phyloP scores from a whole-genome alignment of 2,888 invertebrate species.

The Masnerella sp. region DNA sequence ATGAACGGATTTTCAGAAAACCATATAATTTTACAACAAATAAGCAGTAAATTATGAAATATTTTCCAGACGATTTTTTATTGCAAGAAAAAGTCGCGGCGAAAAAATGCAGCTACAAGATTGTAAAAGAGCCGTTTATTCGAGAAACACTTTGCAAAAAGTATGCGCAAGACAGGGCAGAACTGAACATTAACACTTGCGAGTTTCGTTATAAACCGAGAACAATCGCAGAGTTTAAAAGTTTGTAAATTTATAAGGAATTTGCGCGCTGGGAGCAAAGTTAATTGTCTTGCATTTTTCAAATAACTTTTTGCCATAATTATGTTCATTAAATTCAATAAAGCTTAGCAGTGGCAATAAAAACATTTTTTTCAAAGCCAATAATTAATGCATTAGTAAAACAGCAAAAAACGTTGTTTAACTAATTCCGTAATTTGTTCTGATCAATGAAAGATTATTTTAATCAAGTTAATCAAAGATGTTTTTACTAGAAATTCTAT shows the following conservation, averaged over 20 bases:
- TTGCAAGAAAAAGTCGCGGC: too few species aligned
- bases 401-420: too few species aligned
- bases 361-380: too few species aligned
- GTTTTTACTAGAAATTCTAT: too few species aligned
- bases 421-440: too few species aligned
- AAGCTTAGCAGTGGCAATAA: too few species aligned
- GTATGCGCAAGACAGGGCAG: constrained; percentile 1
- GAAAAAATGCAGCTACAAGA: neutral
- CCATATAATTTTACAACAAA: neutral
- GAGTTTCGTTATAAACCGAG: neutral
- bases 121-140: constrained; percentile 6
- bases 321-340: neutral
- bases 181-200: constrained; percentile 15
- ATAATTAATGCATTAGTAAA: too few species aligned
- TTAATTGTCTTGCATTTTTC: constrained; percentile 4
- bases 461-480: too few species aligned
- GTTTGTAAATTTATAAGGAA: constrained; percentile 2
- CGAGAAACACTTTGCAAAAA: constrained; percentile 18
- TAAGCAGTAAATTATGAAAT: too few species aligned
- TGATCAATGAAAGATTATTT: too few species aligned
- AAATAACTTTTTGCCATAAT: neutral
- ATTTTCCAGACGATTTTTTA: too few species aligned
- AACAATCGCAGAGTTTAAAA: constrained; percentile 9
- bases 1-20: too few species aligned
- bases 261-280: neutral